Base-by-base conservation (phyloP, 2,888 invertebrate genomes). In the Euplexia lucipara region DNA sequence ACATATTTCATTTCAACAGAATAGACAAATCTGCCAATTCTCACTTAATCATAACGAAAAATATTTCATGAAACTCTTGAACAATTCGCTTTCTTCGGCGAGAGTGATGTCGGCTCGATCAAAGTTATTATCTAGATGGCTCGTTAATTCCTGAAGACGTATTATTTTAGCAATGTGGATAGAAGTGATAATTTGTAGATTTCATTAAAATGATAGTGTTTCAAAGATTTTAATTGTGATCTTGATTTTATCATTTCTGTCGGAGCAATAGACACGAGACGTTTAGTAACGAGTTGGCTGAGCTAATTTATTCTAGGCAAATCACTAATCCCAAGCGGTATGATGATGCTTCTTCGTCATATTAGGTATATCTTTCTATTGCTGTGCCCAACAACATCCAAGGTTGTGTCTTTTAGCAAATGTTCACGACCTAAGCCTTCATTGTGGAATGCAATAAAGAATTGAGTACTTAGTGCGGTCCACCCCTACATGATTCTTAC, bases 81-180 rank as follows among this genome's bases (percentile, higher is more conserved):
- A 62, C 48, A 34, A 48, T 34, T 69, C 52, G 34, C 68, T 69
- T 70, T 69, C 68, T 39, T 44, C 34, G 35, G 51, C 30, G 62
- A 69, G 60, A 69, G 62, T 69, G 45, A 52, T 34, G 18, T n/a
- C 47, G 35, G 37, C 39, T 35, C 9, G 34, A 67, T 44, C 34
- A 44, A 62, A 61, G 61, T 69, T 62, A 70, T 34, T 39, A 62
- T 39, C 41, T 26, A 8, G 42, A 12, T 10, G 52, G 52, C 20
- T 69, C 42, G 69, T 62, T 69, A 69, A 70, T 34, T 54, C 63
- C 37, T 48, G 47, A 62, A 34, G 45, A 52, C 30, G 60, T 60
- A 41, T 49, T 54, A 70, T 30, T 52, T 60, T 8, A 35, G 61
- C 18, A 9, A 52, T 44, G 18, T 34, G 14, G 18, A 3, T 1